Conservation (phyloP, 2,888 invertebrate species). For the Podotricha telesiphe region DNA sequence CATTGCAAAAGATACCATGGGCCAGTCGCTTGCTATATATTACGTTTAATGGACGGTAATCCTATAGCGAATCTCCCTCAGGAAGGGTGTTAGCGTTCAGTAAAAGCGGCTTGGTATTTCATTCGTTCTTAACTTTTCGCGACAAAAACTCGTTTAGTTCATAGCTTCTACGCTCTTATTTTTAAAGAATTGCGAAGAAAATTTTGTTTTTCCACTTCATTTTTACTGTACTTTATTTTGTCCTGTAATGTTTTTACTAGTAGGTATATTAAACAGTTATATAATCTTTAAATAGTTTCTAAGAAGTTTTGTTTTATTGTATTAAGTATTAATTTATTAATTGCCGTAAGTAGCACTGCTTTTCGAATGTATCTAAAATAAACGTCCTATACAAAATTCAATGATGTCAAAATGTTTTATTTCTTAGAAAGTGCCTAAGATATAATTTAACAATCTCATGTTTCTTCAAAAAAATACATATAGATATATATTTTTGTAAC, state of each 20-base stretch:
- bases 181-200: slow-evolving; percentile 40
- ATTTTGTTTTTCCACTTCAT: slow-evolving; percentile 28
- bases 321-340: too few relatives aligned
- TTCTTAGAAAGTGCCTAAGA: too few relatives aligned
- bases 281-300: background rate
- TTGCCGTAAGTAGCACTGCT: too few relatives aligned
- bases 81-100: slow-evolving; percentile 45
- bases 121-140: slow-evolving; percentile 44
- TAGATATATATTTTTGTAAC: too few relatives aligned
- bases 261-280: slow-evolving; percentile 2
- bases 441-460: too few relatives aligned
- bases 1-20: slow-evolving; percentile 15
- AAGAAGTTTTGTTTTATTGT: background rate
- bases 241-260: slow-evolving; percentile 21
- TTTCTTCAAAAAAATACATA: too few relatives aligned
- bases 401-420: too few relatives aligned
- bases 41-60: slow-evolving; percentile 25
- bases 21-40: slow-evolving; percentile 7
- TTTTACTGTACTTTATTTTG: slow-evolving; percentile 15
- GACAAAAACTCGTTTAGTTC: slow-evolving; percentile 44
- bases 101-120: slow-evolving; percentile 46
- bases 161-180: slow-evolving; percentile 41
- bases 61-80: slow-evolving; percentile 44
- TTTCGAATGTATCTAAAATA: too few relatives aligned
- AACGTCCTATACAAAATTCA: too few relatives aligned